Evolutionary conservation across 2,113 vertebrate species (phyloP), one percentile per base, ranked within the genome.

Genomic region (Micromys minutus): DNA sequence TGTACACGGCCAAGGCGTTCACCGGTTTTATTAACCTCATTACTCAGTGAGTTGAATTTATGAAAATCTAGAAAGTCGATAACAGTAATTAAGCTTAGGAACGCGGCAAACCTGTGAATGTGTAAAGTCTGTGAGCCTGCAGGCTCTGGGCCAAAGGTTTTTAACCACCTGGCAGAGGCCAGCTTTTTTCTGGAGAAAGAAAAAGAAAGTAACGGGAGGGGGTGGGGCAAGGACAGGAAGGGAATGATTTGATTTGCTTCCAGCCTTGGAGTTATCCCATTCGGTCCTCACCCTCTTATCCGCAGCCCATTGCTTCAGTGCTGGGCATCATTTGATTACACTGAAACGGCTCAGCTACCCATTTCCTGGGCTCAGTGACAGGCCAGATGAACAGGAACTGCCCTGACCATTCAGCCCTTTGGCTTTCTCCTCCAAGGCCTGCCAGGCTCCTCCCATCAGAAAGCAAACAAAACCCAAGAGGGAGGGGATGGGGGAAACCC

Each of bases 1-100:
- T 94, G 84, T 86, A 42, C 42, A 21, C 69, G 71, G 90, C 80
- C 93, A 90, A 97, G 87, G 84, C 94, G 91, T 93, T 95, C 84
- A 96, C 71, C 4, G 6, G 84, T 93, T 97, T 96, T 93, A 96
- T 97, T 96, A 97, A 97, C 87, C 88, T 94, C 85, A 91, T 96
- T 97, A 97, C 97, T 96, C 88, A 88, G 87, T 47, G 39, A 96
- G 76, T 96, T 94, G 87, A 94, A 19, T 97, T 97, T 95, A 95
- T 63, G 77, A 92, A 90, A 97, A 96, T 89, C 69, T 85, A 42
- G 50, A 50, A 92, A 87, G 92, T 88, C 45, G 72, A 76, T 94
- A 94, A 95, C 42, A 83, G 72, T 97, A 92, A 93, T 95, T 96
- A 95, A 96, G 72, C 50, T 90, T 42, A 45, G 57, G 89, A 67